phyloP scores from a whole-genome alignment of 2,113 vertebrate genomes.

The Tinamus guttatus region DNA sequence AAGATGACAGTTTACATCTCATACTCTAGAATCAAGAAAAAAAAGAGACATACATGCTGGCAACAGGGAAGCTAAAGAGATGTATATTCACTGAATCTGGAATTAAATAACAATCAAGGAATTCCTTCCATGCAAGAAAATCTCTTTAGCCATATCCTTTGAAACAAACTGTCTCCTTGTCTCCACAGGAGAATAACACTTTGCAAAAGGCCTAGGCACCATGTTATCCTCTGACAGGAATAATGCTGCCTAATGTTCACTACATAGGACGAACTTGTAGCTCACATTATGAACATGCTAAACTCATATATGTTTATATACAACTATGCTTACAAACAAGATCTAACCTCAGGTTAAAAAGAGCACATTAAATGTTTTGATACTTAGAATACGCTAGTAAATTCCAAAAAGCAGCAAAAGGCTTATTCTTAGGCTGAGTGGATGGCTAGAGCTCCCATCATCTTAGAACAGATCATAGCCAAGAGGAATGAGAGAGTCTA shows the following conservation, averaged over 20 bases:
- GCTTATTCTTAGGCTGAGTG: not conserved
- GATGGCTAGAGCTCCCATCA: not conserved
- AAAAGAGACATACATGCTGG: not conserved
- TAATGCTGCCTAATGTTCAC: not conserved
- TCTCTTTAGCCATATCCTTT: not conserved
- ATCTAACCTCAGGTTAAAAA: not conserved
- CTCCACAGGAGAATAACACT: not conserved
- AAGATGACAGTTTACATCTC: not conserved
- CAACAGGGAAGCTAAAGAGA: not conserved
- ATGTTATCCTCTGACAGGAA: not conserved
- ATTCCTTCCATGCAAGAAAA: not conserved
- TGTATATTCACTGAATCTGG: not conserved
- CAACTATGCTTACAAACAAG: not conserved
- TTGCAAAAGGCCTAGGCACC: not conserved
- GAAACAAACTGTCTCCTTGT: not conserved
- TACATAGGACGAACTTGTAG: not conserved
- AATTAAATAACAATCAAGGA: not conserved
- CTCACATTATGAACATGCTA: too few relatives aligned
- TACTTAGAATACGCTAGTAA: not conserved
- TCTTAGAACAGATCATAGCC: not conserved
- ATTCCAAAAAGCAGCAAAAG: not conserved
- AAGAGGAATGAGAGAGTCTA: not conserved
- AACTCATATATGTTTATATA: not conserved
- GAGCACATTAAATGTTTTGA: not conserved
- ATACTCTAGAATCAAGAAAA: not conserved